These are phyloP conservation scores for Phymanthus crucifer DNA, from an alignment of 92 coral and sea anemone species.

Conservation along the genomic window DNA sequence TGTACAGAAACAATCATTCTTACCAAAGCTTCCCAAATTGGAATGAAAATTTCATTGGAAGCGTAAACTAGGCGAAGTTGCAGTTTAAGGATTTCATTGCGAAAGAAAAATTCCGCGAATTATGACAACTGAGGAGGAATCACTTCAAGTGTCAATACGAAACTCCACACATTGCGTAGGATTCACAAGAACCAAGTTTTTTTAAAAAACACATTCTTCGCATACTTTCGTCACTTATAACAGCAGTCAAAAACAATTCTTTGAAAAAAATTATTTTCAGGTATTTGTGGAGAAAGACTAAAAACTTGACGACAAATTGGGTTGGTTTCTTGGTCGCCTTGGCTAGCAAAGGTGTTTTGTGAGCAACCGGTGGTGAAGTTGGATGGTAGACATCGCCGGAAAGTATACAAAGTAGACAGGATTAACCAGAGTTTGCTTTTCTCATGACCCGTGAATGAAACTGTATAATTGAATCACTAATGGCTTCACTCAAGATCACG, in stretches of 20 bases:
- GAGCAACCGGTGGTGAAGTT: background rate
- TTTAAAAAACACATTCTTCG: background rate
- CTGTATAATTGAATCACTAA: constrained; percentile 10
- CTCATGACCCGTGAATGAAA: constrained; percentile 7
- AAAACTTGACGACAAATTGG: background rate
- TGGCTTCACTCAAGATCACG: background rate
- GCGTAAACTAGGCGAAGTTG: background rate
- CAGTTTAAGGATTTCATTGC: background rate
- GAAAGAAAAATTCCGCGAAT: background rate
- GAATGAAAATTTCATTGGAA: background rate
- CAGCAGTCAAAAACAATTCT: background rate
- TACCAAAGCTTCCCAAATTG: background rate
- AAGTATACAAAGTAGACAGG: background rate
- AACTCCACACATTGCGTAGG: background rate
- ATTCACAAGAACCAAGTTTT: background rate
- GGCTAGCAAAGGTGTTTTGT: background rate
- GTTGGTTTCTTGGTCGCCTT: background rate
- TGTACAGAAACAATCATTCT: background rate
- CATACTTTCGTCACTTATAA: background rate
- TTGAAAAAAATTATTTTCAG: background rate
- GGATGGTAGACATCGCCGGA: background rate
- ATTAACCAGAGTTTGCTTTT: background rate
- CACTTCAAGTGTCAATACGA: background rate
- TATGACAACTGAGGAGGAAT: background rate
- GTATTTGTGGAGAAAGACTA: background rate